A percentile compares a stretch with the other conserved stretches of the same genome.
Conservation (phyloP, 2,888 invertebrate genomes). For the Orthosia incerta region DNA sequence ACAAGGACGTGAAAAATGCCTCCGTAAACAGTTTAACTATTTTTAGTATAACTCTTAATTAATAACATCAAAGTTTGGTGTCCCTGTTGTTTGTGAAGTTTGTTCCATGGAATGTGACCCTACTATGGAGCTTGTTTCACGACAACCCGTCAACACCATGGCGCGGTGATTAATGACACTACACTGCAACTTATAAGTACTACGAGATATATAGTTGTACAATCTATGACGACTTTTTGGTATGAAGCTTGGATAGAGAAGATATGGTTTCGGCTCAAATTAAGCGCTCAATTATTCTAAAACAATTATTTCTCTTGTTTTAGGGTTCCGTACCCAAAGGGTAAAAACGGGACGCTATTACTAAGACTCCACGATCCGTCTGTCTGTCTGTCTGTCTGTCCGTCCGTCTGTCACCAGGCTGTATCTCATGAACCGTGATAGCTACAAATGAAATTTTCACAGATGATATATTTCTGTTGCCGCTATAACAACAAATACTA, state of each 20-base stretch:
- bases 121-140: slow-evolving; percentile 51
- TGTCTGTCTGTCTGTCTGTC: no score
- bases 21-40: slow-evolving; percentile 58
- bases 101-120: slow-evolving; percentile 61
- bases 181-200: not conserved
- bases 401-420: no score
- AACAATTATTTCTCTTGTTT: not conserved
- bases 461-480: no score
- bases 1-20: slow-evolving; percentile 50
- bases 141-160: slow-evolving; percentile 1
- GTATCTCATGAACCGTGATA: no score
- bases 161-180: slow-evolving; percentile 34
- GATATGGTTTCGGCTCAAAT: not conserved
- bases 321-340: no score
- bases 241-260: not conserved
- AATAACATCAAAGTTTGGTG: slow-evolving; percentile 67
- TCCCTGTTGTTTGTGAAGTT: slow-evolving; percentile 64
- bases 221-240: not conserved
- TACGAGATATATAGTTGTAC: not conserved
- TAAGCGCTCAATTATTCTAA: not conserved
- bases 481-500: no score
- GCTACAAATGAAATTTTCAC: no score
- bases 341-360: no score
- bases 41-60: slow-evolving; percentile 69
- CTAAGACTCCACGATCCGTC: no score